Evolutionary conservation across 2,888 invertebrate species (phyloP), one percentile per base, ranked within the genome.

Genomic region (Hirtodrosophila histrioides): DNA sequence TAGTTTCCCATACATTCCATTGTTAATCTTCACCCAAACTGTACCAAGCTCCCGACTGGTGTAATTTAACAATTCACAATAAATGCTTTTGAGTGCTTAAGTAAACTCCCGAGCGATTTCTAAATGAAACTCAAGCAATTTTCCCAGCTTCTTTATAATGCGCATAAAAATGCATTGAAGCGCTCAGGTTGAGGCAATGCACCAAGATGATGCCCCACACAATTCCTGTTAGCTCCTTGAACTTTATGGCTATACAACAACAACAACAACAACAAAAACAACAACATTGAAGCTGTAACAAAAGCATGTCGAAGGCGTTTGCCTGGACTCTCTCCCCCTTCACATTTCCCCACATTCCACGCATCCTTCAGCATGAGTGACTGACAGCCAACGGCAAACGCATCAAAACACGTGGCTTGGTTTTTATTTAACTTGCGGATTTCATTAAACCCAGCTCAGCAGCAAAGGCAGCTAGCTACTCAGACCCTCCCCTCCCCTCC

Each of bases 401-500:
- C 74, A 78, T 78, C 65, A 67, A 73, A 65, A 68, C 31, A 55
- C 55, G 55, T 56, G 56, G 64, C 24, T 56, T 12, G 39, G 36
- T 43, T 72, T 68, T 74, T 74, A 74, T 74, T 66, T 62, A 67
- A 66, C 55, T 66, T 69, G 66, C 51, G 80, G 65, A 75, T 80
- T 84, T 80, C 67, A 80, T 78, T 78, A 78, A 74, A 61, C 55
- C 39, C 45, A 33, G 63, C 48, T 46, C 41, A 58, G 40, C 33
- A 48, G 51, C 37, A 24, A 11, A 35, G 48, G 48, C 48, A 4
- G 36, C 35, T 41, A 75, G 81, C 80, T 64, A 81, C 73, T 76
- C 64, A 63, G 60, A 48, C 43, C 36, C 51, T 63, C 57, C 57
- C n/a, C n/a, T n/a, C n/a, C n/a, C n/a, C n/a, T n/a, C n/a, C n/a